Conservation (phyloP, 30 jellyfish, hydroid and myxozoan genomes). For the Pelagia noctiluca region DNA sequence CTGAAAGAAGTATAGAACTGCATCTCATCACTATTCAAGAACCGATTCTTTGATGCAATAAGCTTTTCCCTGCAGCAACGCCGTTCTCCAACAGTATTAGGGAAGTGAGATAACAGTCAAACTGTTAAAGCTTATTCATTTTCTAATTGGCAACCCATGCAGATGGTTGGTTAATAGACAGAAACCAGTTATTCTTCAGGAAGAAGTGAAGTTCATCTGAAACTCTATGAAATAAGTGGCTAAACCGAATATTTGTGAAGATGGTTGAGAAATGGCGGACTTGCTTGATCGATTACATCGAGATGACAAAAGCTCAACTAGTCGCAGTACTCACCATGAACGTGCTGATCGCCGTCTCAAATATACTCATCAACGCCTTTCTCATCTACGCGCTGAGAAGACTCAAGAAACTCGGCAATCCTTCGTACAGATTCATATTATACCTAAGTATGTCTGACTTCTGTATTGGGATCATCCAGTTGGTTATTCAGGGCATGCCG, state of each 20-base stretch:
- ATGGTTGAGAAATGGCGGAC: conserved; percentile 5
- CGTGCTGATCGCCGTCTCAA: conserved; percentile 4
- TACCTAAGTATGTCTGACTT: conserved; percentile 46
- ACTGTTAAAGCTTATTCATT: too few species aligned
- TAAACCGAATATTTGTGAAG: not conserved
- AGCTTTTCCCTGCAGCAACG: too few species aligned
- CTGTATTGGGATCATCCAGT: conserved; percentile 43
- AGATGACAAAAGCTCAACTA: conserved; percentile 15
- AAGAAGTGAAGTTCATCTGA: too few species aligned
- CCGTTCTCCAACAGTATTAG: too few species aligned
- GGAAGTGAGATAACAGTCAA: too few species aligned
- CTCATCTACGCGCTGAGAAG: conserved; percentile 54
- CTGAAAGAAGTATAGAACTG: too few species aligned
- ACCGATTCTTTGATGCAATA: too few species aligned
- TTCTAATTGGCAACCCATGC: too few species aligned
- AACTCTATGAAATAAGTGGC: too few species aligned
- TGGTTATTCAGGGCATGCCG: conserved; percentile 25
- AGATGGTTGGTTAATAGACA: too few species aligned
- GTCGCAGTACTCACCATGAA: conserved; percentile 4
- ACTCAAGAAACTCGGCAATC: not conserved
- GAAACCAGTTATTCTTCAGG: too few species aligned
- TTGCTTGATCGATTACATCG: conserved; percentile 22
- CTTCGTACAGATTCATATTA: conserved; percentile 33
- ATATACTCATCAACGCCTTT: conserved; percentile 30
- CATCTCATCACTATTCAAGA: too few species aligned